Conservation (phyloP, 2,797 vertebrate species). For the Dipus sagitta region DNA sequence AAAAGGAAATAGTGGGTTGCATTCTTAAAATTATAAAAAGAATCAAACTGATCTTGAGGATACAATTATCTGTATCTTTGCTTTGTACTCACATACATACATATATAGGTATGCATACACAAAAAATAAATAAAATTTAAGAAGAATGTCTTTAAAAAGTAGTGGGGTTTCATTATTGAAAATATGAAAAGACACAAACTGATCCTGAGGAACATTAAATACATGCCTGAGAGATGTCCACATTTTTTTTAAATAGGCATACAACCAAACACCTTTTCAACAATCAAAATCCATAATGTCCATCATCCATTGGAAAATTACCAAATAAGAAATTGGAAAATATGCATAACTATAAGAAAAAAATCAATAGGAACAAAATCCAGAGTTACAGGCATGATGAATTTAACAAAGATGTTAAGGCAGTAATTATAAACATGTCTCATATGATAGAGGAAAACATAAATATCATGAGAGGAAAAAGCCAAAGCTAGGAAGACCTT, state of each 20-base stretch:
- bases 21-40: not conserved
- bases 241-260: constrained; percentile 1
- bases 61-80: not conserved
- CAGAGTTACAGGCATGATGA: constrained; percentile 31
- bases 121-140: too few species aligned
- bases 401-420: constrained; percentile 42
- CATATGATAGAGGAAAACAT: not conserved
- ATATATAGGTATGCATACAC: too few species aligned
- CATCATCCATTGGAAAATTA: not conserved
- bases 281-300: not conserved
- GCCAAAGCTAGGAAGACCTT: not conserved
- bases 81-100: too few species aligned
- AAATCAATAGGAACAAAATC: not conserved
- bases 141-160: too few species aligned
- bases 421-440: not conserved
- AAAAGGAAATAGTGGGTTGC: too few species aligned
- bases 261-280: not conserved
- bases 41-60: not conserved
- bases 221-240: not conserved
- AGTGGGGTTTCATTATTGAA: not conserved
- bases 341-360: not conserved
- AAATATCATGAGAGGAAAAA: not conserved
- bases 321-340: constrained; percentile 15
- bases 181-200: not conserved
- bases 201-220: not conserved